These are phyloP conservation scores for Eilema griseolum DNA, from an alignment of 2,888 invertebrate genomes.

Conservation along the genomic window DNA sequence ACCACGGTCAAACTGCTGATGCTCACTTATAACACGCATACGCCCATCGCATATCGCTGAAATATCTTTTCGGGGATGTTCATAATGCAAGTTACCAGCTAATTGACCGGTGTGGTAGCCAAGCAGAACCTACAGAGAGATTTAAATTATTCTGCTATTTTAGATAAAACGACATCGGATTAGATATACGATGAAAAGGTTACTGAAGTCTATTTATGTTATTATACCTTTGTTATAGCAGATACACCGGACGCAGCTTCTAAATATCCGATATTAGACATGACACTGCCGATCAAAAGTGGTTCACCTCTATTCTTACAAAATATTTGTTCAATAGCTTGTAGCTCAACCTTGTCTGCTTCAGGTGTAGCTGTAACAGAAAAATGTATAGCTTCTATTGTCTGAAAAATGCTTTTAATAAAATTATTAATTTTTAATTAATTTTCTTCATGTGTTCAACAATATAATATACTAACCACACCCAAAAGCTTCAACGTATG, in stretches of 20 bases:
- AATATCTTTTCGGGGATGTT: conserved; percentile 81
- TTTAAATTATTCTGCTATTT: too few relatives aligned
- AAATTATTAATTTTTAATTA: too few relatives aligned
- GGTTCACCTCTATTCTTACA: conserved; percentile 84
- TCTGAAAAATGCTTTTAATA: too few relatives aligned
- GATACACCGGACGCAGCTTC: conserved; percentile 79
- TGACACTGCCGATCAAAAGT: conserved; percentile 82
- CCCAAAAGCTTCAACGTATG: conserved; percentile 90
- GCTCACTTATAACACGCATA: conserved; percentile 87
- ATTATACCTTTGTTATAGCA: conserved; percentile 84
- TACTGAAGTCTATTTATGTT: too few relatives aligned
- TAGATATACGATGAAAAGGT: too few relatives aligned
- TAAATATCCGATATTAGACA: conserved; percentile 71
- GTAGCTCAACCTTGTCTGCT: conserved; percentile 89
- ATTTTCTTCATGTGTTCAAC: too few relatives aligned
- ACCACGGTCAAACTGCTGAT: conserved; percentile 84
- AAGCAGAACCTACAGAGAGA: conserved; percentile 72
- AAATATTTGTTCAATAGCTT: conserved; percentile 86
- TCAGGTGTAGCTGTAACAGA: too few relatives aligned
- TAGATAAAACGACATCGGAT: too few relatives aligned
- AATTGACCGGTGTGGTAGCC: conserved; percentile 89
- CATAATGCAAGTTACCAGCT: conserved; percentile 91
- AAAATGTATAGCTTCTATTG: too few relatives aligned
- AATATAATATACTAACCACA: conserved; percentile 76
- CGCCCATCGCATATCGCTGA: conserved; percentile 81